phyloP scores from a whole-genome alignment of 2,888 invertebrate species.

The Philonicus albiceps region DNA sequence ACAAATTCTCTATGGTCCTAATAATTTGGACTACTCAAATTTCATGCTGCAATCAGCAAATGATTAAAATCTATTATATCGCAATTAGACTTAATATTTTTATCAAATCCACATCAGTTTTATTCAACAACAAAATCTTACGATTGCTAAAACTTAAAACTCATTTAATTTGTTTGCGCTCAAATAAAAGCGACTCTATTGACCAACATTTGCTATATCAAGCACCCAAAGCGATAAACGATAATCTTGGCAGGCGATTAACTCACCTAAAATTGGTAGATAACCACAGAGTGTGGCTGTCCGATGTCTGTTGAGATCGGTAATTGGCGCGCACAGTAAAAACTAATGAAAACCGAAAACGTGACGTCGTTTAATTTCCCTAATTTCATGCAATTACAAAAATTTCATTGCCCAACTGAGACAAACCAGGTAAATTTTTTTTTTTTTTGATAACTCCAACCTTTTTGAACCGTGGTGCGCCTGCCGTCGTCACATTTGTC shows the following conservation, averaged over 20 bases:
- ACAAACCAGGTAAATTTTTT: neutral
- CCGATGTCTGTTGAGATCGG: neutral
- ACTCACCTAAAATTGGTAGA: neutral
- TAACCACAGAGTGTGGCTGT: neutral
- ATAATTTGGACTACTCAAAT: too few species aligned
- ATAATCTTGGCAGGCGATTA: neutral
- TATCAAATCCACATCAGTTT: neutral
- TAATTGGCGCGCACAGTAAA: neutral
- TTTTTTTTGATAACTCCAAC: neutral
- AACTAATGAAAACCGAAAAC: constrained; percentile 11
- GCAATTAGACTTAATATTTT: neutral
- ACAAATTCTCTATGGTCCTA: too few species aligned
- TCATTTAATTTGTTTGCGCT: neutral
- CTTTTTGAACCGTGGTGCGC: neutral
- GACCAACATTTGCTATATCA: neutral
- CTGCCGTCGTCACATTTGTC: neutral
- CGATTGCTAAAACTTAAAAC: neutral
- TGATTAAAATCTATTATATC: neutral
- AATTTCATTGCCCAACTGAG: neutral
- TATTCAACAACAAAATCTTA: neutral
- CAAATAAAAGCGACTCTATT: neutral
- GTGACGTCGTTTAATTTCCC: neutral
- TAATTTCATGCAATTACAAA: constrained; percentile 25
- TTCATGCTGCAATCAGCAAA: neutral
- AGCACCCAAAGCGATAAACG: neutral